Base-by-base conservation (phyloP, 1,140 invertebrate species). In the Battus philenor region DNA sequence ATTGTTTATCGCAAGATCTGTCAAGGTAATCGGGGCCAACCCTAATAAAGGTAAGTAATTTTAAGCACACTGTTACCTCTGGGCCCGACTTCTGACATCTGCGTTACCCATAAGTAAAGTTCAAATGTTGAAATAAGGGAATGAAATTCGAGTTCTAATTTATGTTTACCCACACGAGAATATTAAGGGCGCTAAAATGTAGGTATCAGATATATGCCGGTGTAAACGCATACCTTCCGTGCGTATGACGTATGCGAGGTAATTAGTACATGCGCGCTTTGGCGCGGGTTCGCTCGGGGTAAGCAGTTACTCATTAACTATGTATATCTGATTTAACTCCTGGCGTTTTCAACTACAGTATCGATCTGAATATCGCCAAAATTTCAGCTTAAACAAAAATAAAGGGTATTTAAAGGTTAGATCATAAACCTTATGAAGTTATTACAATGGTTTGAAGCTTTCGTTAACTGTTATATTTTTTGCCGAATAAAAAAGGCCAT, bases 121-220 rank as follows among this genome's bases (percentile, higher is more conserved):
- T 72, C 67, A 78, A 73, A 78, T 73, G 69, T 75, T 75, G 57
- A 62, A 69, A 75, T 67, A 73, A 55, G 66, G 64, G 60, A 73
- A 74, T 77, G 64, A 76, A 79, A 80, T 71, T 71, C 50, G 54
- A 67, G 63, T 75, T 69, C 47, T 73, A 78, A 78, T 81, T 77
- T 71, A 75, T 75, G 66, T 59, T 65, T 59, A 66, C 64, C 61
- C 54, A 64, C 57, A 68, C 47, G 57, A 60, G 54, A 56, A 59
- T 69, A 69, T 69, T 67, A 71, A 56, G 65, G 62, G 51, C 52
- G 46, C 43, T 39, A 41, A 66, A 60, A 65, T 69, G 62, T 57
- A 58, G 53, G 54, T 33, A 57, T 43, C 33, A 66, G 67, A 64
- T 70, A 65, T 63, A 54, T 60, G 57, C 57, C 50, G 57, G 52